Base-by-base conservation (phyloP, 2,888 invertebrate genomes). In the Drosophila limbata region DNA sequence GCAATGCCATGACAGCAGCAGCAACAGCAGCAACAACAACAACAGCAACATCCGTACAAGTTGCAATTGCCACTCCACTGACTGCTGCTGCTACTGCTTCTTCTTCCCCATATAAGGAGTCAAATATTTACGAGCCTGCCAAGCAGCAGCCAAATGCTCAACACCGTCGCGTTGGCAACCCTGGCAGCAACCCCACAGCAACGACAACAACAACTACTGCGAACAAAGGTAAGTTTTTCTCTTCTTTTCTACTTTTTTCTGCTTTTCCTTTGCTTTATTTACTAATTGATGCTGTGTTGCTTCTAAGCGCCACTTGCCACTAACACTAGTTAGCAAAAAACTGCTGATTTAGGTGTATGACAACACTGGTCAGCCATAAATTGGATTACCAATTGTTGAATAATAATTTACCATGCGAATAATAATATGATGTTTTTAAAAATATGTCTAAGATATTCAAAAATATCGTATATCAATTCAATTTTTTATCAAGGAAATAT, bases 181-280 rank as follows among this genome's bases (percentile, higher is more conserved):
- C 70, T 57, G 44, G 8, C 77, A 75, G 57, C 77, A 75, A 53
- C 42, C 56, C 79, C 56, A 51, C 44, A 51, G 15, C 44, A 57
- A 4, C 53, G 31, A 3, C 53, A 50, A 2, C 44, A 57, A 5
- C 50, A 35, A 3, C 42, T 44, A 1, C 64, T 47, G n/a, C 53
- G 45, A 79, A 73, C 80, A 84, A 89, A 89, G 84, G 84, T 84
- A 57, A 85, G 88, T 82, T 69, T 69, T 11, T 47, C 15, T 2
- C n/a, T 15, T 39, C 9, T 15, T n/a, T 3, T 15, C 15, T 1
- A 6, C 15, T 40, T 21, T 6, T 25, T 25, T 25, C 25, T 6
- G 2, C 42, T 2, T 13, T 28, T 47, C 15, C 47, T 11, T 21
- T 42, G 15, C 13, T 35, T n/a, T 33, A 31, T 55, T n/a, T 42